Base-by-base conservation (phyloP, 2,797 vertebrate genomes). In the Pseudomugil tenellus region DNA sequence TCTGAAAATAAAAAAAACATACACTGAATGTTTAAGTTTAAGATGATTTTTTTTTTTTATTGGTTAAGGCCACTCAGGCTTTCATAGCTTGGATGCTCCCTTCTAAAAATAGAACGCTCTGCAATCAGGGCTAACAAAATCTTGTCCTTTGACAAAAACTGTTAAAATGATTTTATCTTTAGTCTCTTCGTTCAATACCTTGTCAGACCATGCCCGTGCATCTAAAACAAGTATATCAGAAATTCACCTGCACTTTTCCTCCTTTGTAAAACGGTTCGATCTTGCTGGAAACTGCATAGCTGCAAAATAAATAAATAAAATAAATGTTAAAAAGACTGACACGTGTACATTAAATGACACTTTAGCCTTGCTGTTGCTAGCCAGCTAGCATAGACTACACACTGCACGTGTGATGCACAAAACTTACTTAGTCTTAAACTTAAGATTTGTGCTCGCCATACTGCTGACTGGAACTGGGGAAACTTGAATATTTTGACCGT, bases 221-320 rank as follows among this genome's bases (percentile, higher is more conserved):
- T 12, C 26, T 32, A 0, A 13, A 2, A 35, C 32, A 53, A 4
- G 13, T 2, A 35, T 31, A 41, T 3, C 5, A 39, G 26, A 2
- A 48, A 62, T 72, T 79, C 92, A 99, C 98, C 95, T 98, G 97
- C 2, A 96, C 94, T 85, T 96, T 96, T 0, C 98, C 98, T 52
- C 97, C 97, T 80, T 96, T 98, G 91, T 99, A 99, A 92, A 99
- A 99, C 1, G 97, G 96, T 23, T 98, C 96, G 1, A 99, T 96
- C 63, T 89, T 97, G 81, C 92, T 94, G 28, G 91, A 94, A 25
- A 93, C 89, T 0, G 89, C 90, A 65, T 96, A 99, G 85, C 98
- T 99, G 67, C 16, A 58, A 63, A n/a, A 19, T 51, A 79, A 6
- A 79, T 3, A 57, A 34, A 14, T n/a, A 73, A 9, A 61, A 26